A percentile compares a stretch with the other conserved stretches of the same genome.
These are phyloP conservation scores for Ctenodactylus gundi DNA, from an alignment of 2,113 vertebrate genomes.

Conservation along the genomic window DNA sequence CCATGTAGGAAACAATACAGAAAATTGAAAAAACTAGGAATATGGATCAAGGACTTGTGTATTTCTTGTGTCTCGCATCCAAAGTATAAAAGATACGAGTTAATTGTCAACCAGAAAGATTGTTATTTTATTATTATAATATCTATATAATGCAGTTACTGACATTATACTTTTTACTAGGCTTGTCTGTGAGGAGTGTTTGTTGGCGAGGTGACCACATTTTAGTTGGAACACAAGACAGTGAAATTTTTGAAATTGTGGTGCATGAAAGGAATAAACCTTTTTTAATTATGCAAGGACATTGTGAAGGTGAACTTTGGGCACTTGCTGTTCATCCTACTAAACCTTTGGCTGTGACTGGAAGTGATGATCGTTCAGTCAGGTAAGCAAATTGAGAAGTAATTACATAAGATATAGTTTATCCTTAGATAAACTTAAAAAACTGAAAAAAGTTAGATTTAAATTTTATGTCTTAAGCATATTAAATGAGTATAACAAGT, in stretches of 20 bases:
- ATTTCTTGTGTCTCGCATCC: neutral
- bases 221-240: slow-evolving; percentile 97
- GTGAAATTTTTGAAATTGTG: slow-evolving; percentile 99
- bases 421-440: slow-evolving; percentile 9
- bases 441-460: neutral
- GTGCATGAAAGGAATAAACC: slow-evolving; percentile 98
- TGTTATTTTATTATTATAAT: neutral
- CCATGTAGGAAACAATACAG: neutral
- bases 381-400: slow-evolving; percentile 84
- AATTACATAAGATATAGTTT: neutral
- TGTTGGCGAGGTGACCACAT: slow-evolving; percentile 99
- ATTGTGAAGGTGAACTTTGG: slow-evolving; percentile 99
- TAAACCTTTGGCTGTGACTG: slow-evolving; percentile 97
- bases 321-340: slow-evolving; percentile 97
- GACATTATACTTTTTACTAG: slow-evolving; percentile 79
- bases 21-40: neutral
- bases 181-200: slow-evolving; percentile 97
- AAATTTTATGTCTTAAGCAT: neutral
- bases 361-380: slow-evolving; percentile 98
- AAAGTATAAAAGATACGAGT: neutral
- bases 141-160: neutral
- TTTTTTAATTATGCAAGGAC: slow-evolving; percentile 99
- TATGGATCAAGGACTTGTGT: neutral
- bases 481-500: neutral
- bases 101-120: neutral